Conservation (phyloP, 2,113 vertebrate species). For the Gopherus flavomarginatus region DNA sequence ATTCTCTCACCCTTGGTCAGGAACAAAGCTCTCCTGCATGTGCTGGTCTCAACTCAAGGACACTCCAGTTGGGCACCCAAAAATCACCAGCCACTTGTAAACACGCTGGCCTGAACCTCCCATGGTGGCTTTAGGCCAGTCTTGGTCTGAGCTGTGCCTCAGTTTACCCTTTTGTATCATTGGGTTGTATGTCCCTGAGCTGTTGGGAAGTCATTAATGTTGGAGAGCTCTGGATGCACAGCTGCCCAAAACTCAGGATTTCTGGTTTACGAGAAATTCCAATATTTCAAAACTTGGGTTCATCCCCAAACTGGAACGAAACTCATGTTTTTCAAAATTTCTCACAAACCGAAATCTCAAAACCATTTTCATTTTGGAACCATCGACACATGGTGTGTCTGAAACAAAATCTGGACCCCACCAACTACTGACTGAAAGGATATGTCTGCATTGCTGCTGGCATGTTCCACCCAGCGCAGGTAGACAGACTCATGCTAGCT, state of each 20-base stretch:
- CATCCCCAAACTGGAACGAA: background rate
- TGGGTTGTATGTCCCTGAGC: background rate
- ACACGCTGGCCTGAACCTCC: background rate
- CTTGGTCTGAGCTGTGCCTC: background rate
- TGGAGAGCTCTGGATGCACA: background rate
- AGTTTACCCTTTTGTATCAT: background rate
- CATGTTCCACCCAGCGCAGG: background rate
- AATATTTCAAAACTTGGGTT: background rate
- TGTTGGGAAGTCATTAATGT: background rate
- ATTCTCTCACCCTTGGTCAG: background rate
- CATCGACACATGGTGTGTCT: background rate
- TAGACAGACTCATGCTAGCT: background rate
- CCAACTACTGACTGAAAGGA: background rate
- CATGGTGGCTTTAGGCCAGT: background rate
- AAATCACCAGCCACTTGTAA: background rate
- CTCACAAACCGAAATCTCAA: background rate
- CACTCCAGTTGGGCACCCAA: constrained; percentile 43
- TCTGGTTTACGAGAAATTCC: background rate
- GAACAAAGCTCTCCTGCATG: constrained; percentile 18
- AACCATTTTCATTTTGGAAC: background rate
- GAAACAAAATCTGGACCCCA: background rate
- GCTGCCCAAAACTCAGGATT: background rate
- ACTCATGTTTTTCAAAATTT: background rate
- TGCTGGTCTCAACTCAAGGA: constrained; percentile 22
- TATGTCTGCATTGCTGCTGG: background rate